phyloP scores from a whole-genome alignment of 2,888 invertebrate species.

The Cenopis cana region DNA sequence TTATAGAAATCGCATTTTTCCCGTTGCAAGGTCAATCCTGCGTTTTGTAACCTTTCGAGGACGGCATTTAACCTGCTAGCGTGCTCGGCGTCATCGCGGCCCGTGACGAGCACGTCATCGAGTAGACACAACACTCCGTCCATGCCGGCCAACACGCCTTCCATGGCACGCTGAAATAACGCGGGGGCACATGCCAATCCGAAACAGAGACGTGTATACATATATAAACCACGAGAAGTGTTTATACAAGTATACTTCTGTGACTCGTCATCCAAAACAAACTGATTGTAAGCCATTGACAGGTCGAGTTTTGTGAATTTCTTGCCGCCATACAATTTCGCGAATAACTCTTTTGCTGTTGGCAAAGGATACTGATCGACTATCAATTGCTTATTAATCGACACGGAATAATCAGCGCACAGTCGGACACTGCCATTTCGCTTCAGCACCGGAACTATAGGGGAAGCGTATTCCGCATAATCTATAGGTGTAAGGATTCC shows the following conservation, averaged over 20 bases:
- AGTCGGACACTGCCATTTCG: too few species aligned
- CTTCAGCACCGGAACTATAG: too few species aligned
- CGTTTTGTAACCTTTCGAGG: too few species aligned
- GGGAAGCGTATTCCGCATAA: too few species aligned
- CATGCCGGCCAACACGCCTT: neutral
- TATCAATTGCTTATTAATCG: neutral
- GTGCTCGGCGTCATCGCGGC: neutral
- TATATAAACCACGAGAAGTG: neutral
- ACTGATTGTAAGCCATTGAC: too few species aligned
- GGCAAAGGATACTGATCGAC: slow-evolving; percentile 1
- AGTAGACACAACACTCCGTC: too few species aligned
- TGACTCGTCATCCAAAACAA: neutral
- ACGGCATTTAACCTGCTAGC: neutral
- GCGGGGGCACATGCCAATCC: slow-evolving; percentile 6
- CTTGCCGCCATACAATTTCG: neutral
- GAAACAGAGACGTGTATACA: neutral
- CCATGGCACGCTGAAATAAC: slow-evolving; percentile 4
- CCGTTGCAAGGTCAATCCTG: too few species aligned
- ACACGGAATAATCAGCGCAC: too few species aligned
- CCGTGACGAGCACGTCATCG: too few species aligned
- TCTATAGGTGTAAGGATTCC: too few species aligned
- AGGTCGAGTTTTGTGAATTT: too few species aligned
- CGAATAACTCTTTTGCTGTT: slow-evolving; percentile 4
- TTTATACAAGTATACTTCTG: slow-evolving; percentile 4
- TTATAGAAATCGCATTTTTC: too few species aligned